Percentiles rank a stretch among this genome's conserved stretches.
phyloP scores from a whole-genome alignment of 2,113 vertebrate species.

The Cariama cristata region DNA sequence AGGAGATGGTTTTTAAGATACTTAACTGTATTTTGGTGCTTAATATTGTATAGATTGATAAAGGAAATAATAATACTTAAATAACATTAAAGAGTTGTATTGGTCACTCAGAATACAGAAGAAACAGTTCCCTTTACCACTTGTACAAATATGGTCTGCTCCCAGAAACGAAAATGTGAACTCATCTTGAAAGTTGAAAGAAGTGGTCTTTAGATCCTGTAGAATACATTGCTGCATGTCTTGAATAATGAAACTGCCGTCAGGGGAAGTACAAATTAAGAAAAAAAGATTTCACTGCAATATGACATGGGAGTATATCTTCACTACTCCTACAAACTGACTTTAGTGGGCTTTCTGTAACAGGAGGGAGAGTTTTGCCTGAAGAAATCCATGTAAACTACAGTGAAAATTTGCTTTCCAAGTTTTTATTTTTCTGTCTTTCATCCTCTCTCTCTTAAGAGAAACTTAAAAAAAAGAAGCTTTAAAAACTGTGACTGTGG shows the following conservation, averaged over 20 bases:
- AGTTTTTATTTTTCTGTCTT: background rate
- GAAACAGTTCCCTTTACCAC: background rate
- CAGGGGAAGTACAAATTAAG: background rate
- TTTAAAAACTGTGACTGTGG: background rate
- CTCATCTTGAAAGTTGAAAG: background rate
- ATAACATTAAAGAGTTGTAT: background rate
- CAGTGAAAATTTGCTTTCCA: background rate
- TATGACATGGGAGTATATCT: background rate
- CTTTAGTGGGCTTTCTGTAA: rapidly evolving
- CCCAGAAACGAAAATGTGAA: background rate
- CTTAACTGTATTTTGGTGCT: background rate
- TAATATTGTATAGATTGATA: background rate
- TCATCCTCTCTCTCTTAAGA: background rate
- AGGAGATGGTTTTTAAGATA: background rate
- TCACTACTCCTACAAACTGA: background rate
- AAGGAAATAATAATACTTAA: background rate
- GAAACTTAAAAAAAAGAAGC: background rate
- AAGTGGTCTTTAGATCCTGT: background rate
- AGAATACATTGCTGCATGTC: background rate
- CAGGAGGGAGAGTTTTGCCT: background rate
- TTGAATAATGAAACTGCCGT: background rate
- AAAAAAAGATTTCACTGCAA: background rate
- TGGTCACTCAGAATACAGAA: background rate
- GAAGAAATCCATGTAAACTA: background rate
- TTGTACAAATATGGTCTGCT: background rate